phyloP scores from a whole-genome alignment of 1,140 invertebrate species.

The Catajapyx aquilonaris region DNA sequence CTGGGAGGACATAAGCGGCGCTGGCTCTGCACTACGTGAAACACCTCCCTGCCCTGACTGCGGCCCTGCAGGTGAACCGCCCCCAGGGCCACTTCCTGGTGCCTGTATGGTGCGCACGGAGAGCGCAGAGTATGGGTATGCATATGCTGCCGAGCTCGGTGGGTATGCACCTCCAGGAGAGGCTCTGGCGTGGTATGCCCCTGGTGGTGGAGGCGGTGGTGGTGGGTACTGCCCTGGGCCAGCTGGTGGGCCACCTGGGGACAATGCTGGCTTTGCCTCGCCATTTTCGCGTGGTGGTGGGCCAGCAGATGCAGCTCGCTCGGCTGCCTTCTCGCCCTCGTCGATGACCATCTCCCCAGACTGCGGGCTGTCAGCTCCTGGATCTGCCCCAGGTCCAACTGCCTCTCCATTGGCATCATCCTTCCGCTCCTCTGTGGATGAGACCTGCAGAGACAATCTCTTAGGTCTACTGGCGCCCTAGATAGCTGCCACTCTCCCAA shows the following conservation, averaged over 20 bases:
- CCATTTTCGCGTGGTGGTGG: background rate
- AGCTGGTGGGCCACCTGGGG: background rate
- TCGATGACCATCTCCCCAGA: constrained; percentile 35
- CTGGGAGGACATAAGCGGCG: constrained; percentile 57
- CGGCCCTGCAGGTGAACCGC: background rate
- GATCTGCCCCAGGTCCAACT: constrained; percentile 6
- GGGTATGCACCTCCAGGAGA: constrained; percentile 14
- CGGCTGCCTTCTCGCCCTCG: constrained; percentile 18
- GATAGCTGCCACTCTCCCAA: constrained; percentile 15
- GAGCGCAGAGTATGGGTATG: constrained; percentile 36
- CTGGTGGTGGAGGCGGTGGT: constrained; percentile 9
- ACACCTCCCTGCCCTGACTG: constrained; percentile 3
- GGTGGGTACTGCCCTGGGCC: background rate
- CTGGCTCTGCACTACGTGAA: constrained; percentile 32
- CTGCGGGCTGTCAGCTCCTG: constrained; percentile 23
- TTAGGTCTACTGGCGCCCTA: constrained; percentile 8
- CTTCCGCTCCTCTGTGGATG: constrained; percentile 5
- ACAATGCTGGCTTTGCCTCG: background rate
- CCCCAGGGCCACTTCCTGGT: constrained; percentile 1
- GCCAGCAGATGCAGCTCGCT: background rate
- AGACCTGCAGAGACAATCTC: background rate
- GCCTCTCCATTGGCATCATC: constrained; percentile 3
- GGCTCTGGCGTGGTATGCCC: constrained; percentile 11
- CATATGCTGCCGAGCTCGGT: constrained; percentile 21
- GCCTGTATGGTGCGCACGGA: constrained; percentile 24